Percentiles rank a stretch among this genome's conserved stretches.
phyloP scores from a whole-genome alignment of 1,140 invertebrate species.

The Drosophila santomea region DNA sequence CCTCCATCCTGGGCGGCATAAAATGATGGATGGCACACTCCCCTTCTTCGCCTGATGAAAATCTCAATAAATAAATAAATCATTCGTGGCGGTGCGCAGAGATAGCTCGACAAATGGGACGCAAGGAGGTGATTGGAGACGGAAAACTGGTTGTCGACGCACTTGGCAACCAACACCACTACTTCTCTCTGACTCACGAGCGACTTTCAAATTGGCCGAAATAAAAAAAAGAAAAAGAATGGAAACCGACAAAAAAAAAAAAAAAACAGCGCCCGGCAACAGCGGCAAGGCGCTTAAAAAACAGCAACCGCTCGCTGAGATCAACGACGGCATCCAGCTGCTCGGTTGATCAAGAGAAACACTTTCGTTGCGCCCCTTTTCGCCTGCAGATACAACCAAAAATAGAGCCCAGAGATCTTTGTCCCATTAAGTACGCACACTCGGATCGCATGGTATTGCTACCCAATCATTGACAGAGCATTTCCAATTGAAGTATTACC shows the following conservation, averaged over 20 bases:
- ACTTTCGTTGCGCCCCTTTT: slow-evolving; percentile 43
- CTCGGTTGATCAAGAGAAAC: slow-evolving; percentile 42
- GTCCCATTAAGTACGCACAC: slow-evolving; percentile 36
- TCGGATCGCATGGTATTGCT: slow-evolving; percentile 21
- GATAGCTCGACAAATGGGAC: slow-evolving; percentile 5
- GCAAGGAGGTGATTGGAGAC: slow-evolving; percentile 8
- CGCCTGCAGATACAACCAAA: slow-evolving; percentile 46
- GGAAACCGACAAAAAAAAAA: neutral
- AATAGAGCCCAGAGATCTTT: slow-evolving; percentile 47
- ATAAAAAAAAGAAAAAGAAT: slow-evolving; percentile 10
- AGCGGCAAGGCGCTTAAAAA: slow-evolving; percentile 40
- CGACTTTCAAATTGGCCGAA: slow-evolving; percentile 74
- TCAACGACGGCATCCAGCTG: slow-evolving; percentile 34
- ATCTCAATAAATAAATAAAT: slow-evolving; percentile 70
- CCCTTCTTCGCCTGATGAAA: slow-evolving; percentile 59
- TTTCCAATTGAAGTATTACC: slow-evolving; percentile 72
- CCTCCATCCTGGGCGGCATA: slow-evolving; percentile 11
- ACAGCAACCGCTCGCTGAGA: slow-evolving; percentile 14
- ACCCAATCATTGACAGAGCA: slow-evolving; percentile 26
- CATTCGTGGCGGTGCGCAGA: slow-evolving; percentile 32
- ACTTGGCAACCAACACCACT: slow-evolving; percentile 44
- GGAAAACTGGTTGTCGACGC: slow-evolving; percentile 67
- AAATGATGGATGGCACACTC: slow-evolving; percentile 54
- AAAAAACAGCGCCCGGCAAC: slow-evolving; percentile 61
- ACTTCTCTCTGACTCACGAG: slow-evolving; percentile 64